A percentile compares a stretch with the other conserved stretches of the same genome.
Conservation (phyloP, 2,113 vertebrate species). For the Hoplias malabaricus region DNA sequence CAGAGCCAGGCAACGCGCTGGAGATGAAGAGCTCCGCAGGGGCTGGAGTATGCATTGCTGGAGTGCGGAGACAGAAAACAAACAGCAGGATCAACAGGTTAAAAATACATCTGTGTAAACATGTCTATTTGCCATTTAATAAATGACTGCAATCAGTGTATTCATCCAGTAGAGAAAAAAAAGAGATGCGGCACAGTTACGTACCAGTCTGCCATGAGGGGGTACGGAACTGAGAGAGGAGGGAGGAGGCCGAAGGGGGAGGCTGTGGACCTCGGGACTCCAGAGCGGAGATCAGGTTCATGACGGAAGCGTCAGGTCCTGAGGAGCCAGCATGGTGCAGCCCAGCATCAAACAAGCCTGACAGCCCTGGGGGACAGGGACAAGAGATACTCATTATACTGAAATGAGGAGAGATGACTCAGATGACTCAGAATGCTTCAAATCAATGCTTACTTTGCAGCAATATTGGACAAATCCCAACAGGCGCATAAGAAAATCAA, state of each 20-base stretch:
- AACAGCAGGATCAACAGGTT: constrained; percentile 31
- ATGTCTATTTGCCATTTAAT: background rate
- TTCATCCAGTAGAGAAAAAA: background rate
- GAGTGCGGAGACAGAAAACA: constrained; percentile 40
- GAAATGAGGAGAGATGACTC: background rate
- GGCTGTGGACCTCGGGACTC: constrained; percentile 87
- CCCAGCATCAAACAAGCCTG: constrained; percentile 86
- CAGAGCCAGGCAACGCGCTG: constrained; percentile 83
- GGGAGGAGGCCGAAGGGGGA: constrained; percentile 85
- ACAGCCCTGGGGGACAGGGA: constrained; percentile 72
- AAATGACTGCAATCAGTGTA: background rate
- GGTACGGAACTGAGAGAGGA: constrained; percentile 88
- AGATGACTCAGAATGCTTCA: too few species aligned
- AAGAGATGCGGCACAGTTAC: constrained; percentile 18
- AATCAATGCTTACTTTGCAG: background rate
- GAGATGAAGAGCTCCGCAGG: constrained; percentile 91
- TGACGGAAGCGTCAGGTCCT: constrained; percentile 84
- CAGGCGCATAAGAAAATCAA: background rate
- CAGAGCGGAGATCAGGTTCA: constrained; percentile 91
- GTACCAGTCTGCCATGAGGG: constrained; percentile 92
- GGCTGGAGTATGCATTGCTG: constrained; percentile 90
- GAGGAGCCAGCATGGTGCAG: constrained; percentile 83
- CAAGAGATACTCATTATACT: background rate
- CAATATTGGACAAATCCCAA: background rate
- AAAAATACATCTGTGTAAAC: background rate